Evolutionary conservation across 1,140 invertebrate species (phyloP), one percentile per base, ranked within the genome.

Genomic region (Eriocheir sinensis): DNA sequence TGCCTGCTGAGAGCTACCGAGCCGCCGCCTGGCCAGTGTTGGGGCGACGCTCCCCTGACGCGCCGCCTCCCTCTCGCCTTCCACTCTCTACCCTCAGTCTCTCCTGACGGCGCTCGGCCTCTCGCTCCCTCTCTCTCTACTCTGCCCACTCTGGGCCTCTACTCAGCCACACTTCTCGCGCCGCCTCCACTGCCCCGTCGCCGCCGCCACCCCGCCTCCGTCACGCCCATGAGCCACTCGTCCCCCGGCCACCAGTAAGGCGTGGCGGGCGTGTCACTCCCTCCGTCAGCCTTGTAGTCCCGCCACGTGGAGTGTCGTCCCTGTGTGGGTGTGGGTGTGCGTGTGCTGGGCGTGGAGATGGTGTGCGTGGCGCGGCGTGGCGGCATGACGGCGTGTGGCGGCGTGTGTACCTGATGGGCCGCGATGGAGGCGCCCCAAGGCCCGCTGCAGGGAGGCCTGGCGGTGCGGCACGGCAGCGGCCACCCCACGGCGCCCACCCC

Each of bases 31-130:
- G 60, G 60, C 21, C 91, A 86, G 93, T 94, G 93, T 94, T 86
- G 93, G 93, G 93, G 93, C 89, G 93, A 86, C 93, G 93, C 89
- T 94, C 93, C 93, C 93, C 89, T 94, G 80, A 91, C 89, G 93
- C 89, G 81, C 81, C 91, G 93, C 93, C 53, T 36, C 89, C 91
- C 91, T 93, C 34, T 48, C 89, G 40, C 81, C 88, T 89, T 83
- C 21, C 80, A 85, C 41, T 44, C 34, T 80, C 81, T 36, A 17
- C 27, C 38, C 48, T 72, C 91, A 36, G 81, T 32, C 60, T 41
- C 93, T 93, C 91, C 79, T 83, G 81, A 32, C 86, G 86, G 86
- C 4, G 44, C 44, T 89, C 48, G 85, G 44, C 79, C 60, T 21
- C 86, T 32, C 86, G 81, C 53, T 89, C n/a, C 60, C 79, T 88